Evolutionary conservation across 92 coral and sea anemone species (phyloP), one percentile per base, ranked within the genome.

Genomic region (Paramuricea clavata): DNA sequence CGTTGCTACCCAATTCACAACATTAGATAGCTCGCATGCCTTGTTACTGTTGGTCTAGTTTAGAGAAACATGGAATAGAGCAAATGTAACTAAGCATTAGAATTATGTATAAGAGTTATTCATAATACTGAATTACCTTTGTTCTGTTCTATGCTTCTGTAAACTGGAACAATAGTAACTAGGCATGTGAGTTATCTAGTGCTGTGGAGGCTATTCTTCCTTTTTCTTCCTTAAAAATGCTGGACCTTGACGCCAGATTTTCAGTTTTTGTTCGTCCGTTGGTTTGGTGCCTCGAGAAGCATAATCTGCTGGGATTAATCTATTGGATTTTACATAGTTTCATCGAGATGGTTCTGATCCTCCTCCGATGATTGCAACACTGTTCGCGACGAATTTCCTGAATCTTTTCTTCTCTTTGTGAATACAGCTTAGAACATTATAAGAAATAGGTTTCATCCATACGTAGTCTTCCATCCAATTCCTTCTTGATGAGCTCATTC

Each of bases 151-250:
- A n/a, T n/a, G n/a, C n/a, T n/a, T n/a, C n/a, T n/a, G n/a, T n/a
- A n/a, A n/a, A n/a, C n/a, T n/a, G n/a, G n/a, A n/a, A n/a, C n/a
- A n/a, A n/a, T n/a, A n/a, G n/a, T n/a, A n/a, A n/a, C n/a, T n/a
- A n/a, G n/a, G n/a, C n/a, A n/a, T n/a, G n/a, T n/a, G n/a, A n/a
- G n/a, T n/a, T n/a, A n/a, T n/a, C n/a, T n/a, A n/a, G n/a, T n/a
- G n/a, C n/a, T n/a, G n/a, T n/a, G n/a, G n/a, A n/a, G 95, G 91
- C 95, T 89, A 92, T 27, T 83, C 87, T 0, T 49, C 39, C 19
- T 68, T 32, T 13, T 68, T 31, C 25, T 7, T n/a, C 68, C 68
- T 4, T n/a, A 59, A 26, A 59, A 59, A 59, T 7, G 25, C 30
- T 26, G 36, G 74, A 13, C 74, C 74, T n/a, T 68, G 6, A 32